Conservation (phyloP, 64 coral and sea anemone species). For the Stichodactyla helianthus region DNA sequence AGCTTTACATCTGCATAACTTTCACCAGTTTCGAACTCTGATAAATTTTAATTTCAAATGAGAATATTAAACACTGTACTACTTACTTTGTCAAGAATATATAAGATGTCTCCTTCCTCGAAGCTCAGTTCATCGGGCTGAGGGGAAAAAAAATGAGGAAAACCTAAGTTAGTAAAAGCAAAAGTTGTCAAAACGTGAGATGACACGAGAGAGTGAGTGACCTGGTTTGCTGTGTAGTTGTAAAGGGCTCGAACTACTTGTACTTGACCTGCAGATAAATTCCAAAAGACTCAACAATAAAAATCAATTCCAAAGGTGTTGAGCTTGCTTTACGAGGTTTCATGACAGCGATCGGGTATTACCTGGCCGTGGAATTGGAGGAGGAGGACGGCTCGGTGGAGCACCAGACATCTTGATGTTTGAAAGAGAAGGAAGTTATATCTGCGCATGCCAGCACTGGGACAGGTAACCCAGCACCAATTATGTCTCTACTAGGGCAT, state of each 20-base stretch:
- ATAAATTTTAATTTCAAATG: not conserved
- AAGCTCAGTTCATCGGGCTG: constrained; percentile 92
- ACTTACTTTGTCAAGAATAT: constrained; percentile 91
- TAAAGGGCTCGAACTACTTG: constrained; percentile 78
- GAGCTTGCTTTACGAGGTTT: not conserved
- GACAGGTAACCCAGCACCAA: not conserved
- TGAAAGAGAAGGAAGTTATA: not conserved
- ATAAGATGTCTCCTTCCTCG: constrained; percentile 97
- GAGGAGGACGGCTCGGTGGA: constrained; percentile 62
- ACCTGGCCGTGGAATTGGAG: constrained; percentile 86
- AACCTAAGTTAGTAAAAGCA: not conserved
- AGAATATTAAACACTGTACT: not conserved
- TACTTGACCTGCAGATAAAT: constrained; percentile 58
- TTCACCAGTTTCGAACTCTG: not conserved
- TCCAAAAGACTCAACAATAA: not conserved
- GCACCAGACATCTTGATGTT: constrained; percentile 13
- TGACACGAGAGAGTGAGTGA: not conserved
- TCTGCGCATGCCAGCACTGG: constrained; percentile 18
- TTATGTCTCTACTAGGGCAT: not conserved
- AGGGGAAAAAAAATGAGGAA: not conserved
- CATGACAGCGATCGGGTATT: not conserved
- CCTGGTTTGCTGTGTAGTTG: constrained; percentile 90
- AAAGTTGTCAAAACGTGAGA: not conserved
- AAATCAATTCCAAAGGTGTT: not conserved
- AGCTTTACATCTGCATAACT: not conserved